phyloP scores from a whole-genome alignment of 2,113 vertebrate species.

The Amazona guildingii region DNA sequence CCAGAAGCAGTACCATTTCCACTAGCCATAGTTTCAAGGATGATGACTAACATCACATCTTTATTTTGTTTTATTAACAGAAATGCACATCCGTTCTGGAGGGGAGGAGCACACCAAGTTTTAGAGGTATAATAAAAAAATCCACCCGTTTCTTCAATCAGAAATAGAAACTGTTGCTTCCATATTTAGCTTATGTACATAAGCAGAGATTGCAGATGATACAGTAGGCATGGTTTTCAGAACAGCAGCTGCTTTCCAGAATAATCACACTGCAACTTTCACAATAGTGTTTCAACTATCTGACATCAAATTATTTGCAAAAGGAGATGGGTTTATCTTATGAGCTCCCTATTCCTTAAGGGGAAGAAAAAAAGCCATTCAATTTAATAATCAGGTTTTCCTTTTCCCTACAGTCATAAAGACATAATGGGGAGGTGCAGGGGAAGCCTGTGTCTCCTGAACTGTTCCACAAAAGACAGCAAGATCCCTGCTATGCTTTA shows the following conservation, averaged over 20 bases:
- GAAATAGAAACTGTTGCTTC: neutral
- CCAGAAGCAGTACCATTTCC: neutral
- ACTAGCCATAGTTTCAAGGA: neutral
- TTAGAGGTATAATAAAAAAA: constrained; percentile 19
- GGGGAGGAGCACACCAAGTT: neutral
- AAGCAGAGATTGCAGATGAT: neutral
- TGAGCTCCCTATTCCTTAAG: neutral
- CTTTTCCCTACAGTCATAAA: neutral
- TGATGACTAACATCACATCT: neutral
- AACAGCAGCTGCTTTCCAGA: neutral
- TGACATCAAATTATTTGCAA: neutral
- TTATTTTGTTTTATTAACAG: constrained; percentile 34
- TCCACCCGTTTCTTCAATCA: neutral
- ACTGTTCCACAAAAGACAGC: neutral
- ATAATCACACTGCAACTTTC: neutral
- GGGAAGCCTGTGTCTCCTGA: neutral
- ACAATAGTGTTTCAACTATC: neutral
- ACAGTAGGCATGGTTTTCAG: neutral
- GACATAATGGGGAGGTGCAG: neutral
- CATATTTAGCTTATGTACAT: neutral
- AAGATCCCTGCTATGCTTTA: neutral
- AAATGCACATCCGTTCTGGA: neutral
- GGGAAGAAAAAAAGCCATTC: neutral
- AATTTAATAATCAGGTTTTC: neutral
- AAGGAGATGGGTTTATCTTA: neutral